phyloP scores from a whole-genome alignment of 2,888 invertebrate genomes.

The Dicycla oo region DNA sequence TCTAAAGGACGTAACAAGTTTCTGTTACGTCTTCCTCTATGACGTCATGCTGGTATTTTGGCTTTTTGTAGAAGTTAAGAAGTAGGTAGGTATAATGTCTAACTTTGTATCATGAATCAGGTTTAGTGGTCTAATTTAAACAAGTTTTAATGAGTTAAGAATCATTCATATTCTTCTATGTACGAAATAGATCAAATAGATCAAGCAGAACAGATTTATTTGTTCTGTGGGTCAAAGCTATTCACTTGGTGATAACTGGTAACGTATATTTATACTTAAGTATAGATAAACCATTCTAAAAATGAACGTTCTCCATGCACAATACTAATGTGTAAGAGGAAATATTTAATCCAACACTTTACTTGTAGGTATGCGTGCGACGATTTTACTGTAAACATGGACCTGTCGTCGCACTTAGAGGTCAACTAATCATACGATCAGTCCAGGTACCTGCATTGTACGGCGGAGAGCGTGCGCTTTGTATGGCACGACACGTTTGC shows the following conservation, averaged over 20 bases:
- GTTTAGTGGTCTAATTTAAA: background rate
- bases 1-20: slow-evolving; percentile 35
- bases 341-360: too few relatives aligned
- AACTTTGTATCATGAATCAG: background rate
- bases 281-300: too few relatives aligned
- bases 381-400: too few relatives aligned
- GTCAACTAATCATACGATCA: too few relatives aligned
- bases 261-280: background rate
- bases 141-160: background rate
- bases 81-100: background rate
- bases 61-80: background rate
- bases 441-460: too few relatives aligned
- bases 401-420: too few relatives aligned
- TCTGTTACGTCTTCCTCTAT: slow-evolving; percentile 17
- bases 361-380: too few relatives aligned
- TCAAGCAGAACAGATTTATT: too few relatives aligned
- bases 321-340: too few relatives aligned
- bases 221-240: background rate
- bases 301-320: too few relatives aligned
- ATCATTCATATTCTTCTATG: background rate
- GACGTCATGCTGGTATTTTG: background rate
- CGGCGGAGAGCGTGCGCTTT: too few relatives aligned
- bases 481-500: too few relatives aligned
- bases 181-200: background rate
- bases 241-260: background rate